A percentile compares a stretch with the other conserved stretches of the same genome.
Conservation (phyloP, 2,797 vertebrate genomes). For the Poeciliopsis gracilis region DNA sequence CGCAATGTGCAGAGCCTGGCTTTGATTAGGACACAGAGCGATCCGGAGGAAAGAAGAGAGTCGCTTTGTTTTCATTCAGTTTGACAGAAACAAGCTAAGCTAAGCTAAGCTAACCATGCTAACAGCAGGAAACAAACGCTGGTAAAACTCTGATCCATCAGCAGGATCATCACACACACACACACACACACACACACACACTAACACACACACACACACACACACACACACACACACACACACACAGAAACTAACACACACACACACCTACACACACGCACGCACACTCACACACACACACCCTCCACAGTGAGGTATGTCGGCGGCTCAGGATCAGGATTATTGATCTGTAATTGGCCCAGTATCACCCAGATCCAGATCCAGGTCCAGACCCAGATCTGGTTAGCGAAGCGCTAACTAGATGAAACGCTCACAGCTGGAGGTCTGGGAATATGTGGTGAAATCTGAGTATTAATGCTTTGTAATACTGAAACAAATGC, state of each 20-base stretch:
- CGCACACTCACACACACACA: no score
- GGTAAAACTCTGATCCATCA: not conserved
- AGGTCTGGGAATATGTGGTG: not conserved
- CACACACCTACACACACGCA: no score
- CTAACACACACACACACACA: no score
- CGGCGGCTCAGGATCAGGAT: slow-evolving; percentile 29
- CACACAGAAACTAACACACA: no score
- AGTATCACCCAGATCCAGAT: slow-evolving; percentile 43
- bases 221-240: no score
- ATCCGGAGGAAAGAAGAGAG: slow-evolving; percentile 4
- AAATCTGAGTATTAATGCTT: not conserved
- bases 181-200: no score
- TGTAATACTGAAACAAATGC: not conserved
- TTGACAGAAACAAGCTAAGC: not conserved
- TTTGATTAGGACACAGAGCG: slow-evolving; percentile 71
- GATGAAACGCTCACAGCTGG: slow-evolving; percentile 23
- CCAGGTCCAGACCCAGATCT: slow-evolving; percentile 30
- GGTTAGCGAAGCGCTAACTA: slow-evolving; percentile 64
- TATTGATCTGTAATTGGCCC: slow-evolving; percentile 70
- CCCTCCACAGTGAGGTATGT: no score
- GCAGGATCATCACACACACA: not conserved
- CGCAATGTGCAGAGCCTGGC: slow-evolving; percentile 75
- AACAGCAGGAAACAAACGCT: no score
- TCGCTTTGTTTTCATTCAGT: slow-evolving; percentile 17
- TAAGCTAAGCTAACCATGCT: not conserved